These are phyloP conservation scores for Polydrusus cervinus DNA, from an alignment of 2,888 invertebrate genomes.

Conservation along the genomic window DNA sequence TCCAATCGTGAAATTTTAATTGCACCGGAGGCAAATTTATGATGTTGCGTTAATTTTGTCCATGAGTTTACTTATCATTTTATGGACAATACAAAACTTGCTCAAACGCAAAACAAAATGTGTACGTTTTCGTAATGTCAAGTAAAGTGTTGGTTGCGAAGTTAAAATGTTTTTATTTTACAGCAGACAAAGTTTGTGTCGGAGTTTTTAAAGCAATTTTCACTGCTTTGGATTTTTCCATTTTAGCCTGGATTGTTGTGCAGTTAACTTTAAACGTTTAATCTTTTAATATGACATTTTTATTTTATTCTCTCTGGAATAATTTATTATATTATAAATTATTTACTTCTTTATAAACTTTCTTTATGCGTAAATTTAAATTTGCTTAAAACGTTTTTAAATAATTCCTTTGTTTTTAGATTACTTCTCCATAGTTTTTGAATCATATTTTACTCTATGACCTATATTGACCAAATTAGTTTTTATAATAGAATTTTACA, in stretches of 20 bases:
- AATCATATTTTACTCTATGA: too few species aligned
- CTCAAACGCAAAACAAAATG: conserved; percentile 35
- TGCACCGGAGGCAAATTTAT: too few species aligned
- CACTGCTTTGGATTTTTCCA: conserved; percentile 46
- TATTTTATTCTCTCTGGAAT: conserved; percentile 20
- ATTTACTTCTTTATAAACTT: too few species aligned
- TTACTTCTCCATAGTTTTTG: too few species aligned
- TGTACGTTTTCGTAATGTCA: conserved; percentile 36
- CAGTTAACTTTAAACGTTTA: conserved; percentile 44
- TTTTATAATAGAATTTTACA: too few species aligned
- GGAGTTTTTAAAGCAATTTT: conserved; percentile 48
- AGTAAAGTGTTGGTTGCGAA: conserved; percentile 40
- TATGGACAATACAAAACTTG: conserved; percentile 1
- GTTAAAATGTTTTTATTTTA: conserved; percentile 43
- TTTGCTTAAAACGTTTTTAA: too few species aligned
- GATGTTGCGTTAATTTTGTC: too few species aligned
- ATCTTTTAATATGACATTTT: conserved; percentile 30
- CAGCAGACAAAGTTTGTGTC: conserved; percentile 42
- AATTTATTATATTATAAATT: background rate
- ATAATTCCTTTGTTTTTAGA: too few species aligned
- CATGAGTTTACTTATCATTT: too few species aligned
- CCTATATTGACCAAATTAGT: too few species aligned
- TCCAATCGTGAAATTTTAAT: too few species aligned
- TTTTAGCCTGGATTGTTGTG: conserved; percentile 29
- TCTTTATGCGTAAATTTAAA: too few species aligned